Evolutionary conservation across 2,888 invertebrate genomes (phyloP).

Genomic region (Meta bourneti): DNA sequence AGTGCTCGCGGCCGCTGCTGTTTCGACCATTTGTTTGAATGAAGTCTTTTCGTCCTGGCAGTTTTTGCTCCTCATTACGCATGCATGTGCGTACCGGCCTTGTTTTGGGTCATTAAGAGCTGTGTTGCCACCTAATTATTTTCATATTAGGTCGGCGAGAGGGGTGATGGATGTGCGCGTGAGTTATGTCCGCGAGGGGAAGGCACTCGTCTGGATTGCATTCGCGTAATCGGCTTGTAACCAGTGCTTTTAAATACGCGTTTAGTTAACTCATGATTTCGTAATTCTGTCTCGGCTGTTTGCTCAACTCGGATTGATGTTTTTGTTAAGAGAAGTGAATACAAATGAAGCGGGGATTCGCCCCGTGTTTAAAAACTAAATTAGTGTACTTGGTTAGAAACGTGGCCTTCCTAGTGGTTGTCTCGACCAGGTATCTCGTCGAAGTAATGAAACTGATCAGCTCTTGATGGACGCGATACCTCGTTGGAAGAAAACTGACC

Average conservation of each 20-base stretch:
- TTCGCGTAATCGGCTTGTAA: not conserved
- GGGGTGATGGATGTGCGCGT: not conserved
- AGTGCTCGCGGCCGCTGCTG: constrained; percentile 40
- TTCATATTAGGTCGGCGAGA: not conserved
- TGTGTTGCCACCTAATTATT: not conserved
- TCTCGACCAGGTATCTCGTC: no score
- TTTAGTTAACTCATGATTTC: not conserved
- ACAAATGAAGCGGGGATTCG: no score
- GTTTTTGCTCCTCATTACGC: not conserved
- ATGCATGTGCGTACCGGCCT: not conserved
- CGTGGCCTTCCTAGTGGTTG: no score
- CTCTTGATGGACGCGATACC: no score
- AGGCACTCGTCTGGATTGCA: not conserved
- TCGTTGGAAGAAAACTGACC: no score
- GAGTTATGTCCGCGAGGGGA: not conserved
- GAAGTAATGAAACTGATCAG: no score
- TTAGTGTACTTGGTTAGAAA: no score
- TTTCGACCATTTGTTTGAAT: constrained; percentile 30
- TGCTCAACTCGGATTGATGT: no score
- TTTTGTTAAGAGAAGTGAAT: no score
- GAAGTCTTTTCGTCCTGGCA: constrained; percentile 34
- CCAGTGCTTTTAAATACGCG: not conserved
- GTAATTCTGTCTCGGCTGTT: no score
- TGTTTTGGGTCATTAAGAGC: not conserved
- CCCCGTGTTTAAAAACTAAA: no score